These are phyloP conservation scores for Leptinotarsa undecemlineata DNA, from an alignment of 1,140 invertebrate genomes.

Conservation along the genomic window DNA sequence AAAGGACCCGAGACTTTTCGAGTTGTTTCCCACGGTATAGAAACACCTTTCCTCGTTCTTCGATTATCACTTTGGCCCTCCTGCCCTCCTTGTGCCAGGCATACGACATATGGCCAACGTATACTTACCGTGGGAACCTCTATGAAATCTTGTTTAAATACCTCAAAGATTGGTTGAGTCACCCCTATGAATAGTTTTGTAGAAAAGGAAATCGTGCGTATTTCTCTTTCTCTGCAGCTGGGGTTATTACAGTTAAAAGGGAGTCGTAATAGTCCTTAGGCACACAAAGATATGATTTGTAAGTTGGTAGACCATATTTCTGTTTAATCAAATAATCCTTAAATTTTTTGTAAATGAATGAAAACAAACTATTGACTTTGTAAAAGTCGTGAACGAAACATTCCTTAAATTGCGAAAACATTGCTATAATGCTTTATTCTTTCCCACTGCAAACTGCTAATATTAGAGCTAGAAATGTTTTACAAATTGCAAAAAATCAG, in stretches of 20 bases:
- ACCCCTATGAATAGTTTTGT: slow-evolving; percentile 32
- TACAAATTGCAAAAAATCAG: too few relatives aligned
- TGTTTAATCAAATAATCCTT: too few relatives aligned
- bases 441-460: too few relatives aligned
- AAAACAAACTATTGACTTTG: too few relatives aligned
- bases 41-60: slow-evolving; percentile 40
- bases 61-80: slow-evolving; percentile 39
- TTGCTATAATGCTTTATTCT: too few relatives aligned
- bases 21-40: slow-evolving; percentile 33
- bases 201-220: slow-evolving; percentile 33
- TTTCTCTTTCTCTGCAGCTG: slow-evolving; percentile 35
- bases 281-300: too few relatives aligned
- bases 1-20: slow-evolving; percentile 24
- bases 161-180: slow-evolving; percentile 33
- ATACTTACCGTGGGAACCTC: slow-evolving; percentile 37
- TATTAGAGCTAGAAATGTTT: too few relatives aligned
- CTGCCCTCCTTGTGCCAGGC: slow-evolving; percentile 32
- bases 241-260: slow-evolving; percentile 20
- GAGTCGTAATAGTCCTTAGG: slow-evolving; percentile 14
- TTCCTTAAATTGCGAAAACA: too few relatives aligned
- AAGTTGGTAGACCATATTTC: too few relatives aligned
- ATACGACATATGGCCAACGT: slow-evolving; percentile 42
- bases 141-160: slow-evolving; percentile 33
- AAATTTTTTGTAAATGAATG: too few relatives aligned
- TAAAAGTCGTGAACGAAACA: too few relatives aligned